phyloP scores from a whole-genome alignment of 2,797 vertebrate genomes.

The Cossypha heuglini region DNA sequence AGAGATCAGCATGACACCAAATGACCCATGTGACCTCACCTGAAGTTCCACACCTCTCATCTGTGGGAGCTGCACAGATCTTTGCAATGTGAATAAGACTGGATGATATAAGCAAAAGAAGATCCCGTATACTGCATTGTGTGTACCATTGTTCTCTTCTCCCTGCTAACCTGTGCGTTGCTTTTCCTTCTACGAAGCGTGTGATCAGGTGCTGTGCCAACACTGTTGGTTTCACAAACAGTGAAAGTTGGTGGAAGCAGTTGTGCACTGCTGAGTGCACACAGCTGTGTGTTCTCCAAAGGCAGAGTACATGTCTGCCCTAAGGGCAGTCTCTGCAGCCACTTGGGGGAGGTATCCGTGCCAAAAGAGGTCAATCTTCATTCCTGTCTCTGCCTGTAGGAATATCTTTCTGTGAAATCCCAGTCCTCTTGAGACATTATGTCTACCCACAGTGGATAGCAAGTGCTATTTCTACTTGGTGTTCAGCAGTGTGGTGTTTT shows the following conservation, averaged over 20 bases:
- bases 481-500: neutral
- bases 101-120: neutral
- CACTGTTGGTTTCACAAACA: neutral
- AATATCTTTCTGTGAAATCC: neutral
- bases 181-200: neutral
- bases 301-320: fast-evolving
- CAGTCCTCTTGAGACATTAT: neutral
- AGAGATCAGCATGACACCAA: neutral
- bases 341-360: neutral
- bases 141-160: neutral
- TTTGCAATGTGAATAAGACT: neutral
- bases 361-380: neutral
- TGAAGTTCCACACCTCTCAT: neutral
- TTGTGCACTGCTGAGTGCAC: neutral
- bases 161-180: neutral
- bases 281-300: neutral
- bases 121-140: neutral
- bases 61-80: neutral
- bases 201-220: neutral
- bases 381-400: neutral
- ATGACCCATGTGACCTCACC: neutral
- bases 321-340: neutral
- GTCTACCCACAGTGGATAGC: neutral
- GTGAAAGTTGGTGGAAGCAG: neutral
- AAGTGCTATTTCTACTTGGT: neutral